Base-by-base conservation (phyloP, 2,797 vertebrate species). In the Thalassophryne amazonica region DNA sequence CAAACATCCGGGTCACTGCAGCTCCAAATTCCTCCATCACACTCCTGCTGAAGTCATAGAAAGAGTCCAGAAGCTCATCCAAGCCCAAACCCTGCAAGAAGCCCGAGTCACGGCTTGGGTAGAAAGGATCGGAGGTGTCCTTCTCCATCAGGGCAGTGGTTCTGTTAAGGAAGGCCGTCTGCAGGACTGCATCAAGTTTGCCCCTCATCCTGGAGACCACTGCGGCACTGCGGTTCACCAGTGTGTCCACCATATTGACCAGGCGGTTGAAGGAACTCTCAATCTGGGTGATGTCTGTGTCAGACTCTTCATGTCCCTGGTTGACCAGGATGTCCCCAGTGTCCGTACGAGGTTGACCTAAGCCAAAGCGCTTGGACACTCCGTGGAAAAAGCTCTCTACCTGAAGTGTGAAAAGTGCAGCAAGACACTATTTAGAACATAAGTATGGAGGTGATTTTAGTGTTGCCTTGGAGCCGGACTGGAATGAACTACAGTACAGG, bases 21-120 rank as follows among this genome's bases (percentile, higher is more conserved):
- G 93, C 82, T 1, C 89, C 89, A 43, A 97, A 88, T 35, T 92
- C 91, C 52, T 93, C 88, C 22, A 92, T 86, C 74, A 97, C 61
- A 0, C 88, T 93, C 63, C 74, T 90, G 4, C 93, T 91, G 49
- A 96, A 94, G 65, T 95, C 92, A 50, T 88, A 89, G 81, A 95
- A 89, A 33, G 62, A 78, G 56, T 93, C 93, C 50, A 98, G 61
- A 69, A 95, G 89, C 33, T 86, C 78, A 0, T 92, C 86, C 50
- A 93, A 30, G 1, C 87, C 89, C 84, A 92, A 89, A 0, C 88
- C 90, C 64, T 89, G 91, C 60, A 89, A 54, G 62, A 87, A 80
- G 47, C 86, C 65, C 0, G 77, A 81, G 10, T 78, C 89, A 14
- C 67, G 65, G 9, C 49, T 73, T 7, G 86, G 79, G 80, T 69